Conservation (phyloP, 2,797 vertebrate genomes). For the Myotis findleyi region DNA sequence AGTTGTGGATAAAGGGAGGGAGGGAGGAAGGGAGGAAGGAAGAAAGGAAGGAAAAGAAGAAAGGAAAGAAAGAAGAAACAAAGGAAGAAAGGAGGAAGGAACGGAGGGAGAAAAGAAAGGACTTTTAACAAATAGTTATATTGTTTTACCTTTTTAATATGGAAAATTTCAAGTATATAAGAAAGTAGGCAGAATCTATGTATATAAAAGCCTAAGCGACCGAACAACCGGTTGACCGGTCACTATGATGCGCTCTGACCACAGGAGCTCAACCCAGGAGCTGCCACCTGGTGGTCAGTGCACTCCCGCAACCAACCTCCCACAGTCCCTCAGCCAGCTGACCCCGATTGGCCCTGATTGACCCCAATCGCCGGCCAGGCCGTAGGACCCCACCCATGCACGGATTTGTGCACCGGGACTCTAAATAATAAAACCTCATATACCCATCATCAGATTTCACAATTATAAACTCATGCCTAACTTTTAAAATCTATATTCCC, state of each 20-base stretch:
- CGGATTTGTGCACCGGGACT: too few species aligned
- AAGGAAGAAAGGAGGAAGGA: too few species aligned
- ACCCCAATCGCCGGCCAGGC: too few species aligned
- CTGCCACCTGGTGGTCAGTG: too few species aligned
- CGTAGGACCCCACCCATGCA: too few species aligned
- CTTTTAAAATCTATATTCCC: background rate
- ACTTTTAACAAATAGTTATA: background rate
- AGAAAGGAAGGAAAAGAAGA: background rate
- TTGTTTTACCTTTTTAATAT: background rate
- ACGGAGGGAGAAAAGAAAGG: background rate
- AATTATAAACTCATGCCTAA: constrained; percentile 7
- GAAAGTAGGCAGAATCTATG: background rate
- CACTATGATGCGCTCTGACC: too few species aligned
- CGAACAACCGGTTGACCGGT: too few species aligned
- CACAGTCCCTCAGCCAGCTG: too few species aligned
- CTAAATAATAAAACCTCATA: background rate
- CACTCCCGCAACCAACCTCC: too few species aligned
- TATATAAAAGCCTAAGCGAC: too few species aligned
- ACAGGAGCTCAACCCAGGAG: too few species aligned
- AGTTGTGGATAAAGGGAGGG: background rate
- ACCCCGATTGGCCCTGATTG: too few species aligned
- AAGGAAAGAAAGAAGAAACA: background rate
- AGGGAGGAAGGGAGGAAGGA: background rate
- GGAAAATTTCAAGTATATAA: background rate
- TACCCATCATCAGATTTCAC: background rate